A percentile compares a stretch with the other conserved stretches of the same genome.
Conservation (phyloP, 2,888 invertebrate species). For the Tipula vernalis region DNA sequence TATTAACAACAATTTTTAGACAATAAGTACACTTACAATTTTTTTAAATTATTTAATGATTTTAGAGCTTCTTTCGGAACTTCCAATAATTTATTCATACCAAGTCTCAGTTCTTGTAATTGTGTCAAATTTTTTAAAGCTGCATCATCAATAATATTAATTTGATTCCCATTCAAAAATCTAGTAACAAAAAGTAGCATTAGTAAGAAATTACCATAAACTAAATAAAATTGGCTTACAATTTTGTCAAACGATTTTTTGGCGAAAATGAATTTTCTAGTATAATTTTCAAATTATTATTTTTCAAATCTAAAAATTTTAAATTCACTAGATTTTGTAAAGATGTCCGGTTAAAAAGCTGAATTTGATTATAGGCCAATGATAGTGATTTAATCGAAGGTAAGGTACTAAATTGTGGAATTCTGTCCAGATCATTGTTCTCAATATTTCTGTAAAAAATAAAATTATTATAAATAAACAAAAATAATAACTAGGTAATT, state of each 20-base stretch:
- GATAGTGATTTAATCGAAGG: conserved; percentile 42
- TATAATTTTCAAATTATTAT: conserved; percentile 35
- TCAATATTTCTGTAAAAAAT: conserved; percentile 20
- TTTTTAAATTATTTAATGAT: conserved; percentile 52
- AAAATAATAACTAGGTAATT: background rate
- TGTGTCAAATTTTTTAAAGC: conserved; percentile 59
- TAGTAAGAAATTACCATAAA: background rate
- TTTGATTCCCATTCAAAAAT: conserved; percentile 58
- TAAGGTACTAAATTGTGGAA: background rate
- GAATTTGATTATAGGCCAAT: conserved; percentile 49
- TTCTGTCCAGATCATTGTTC: background rate
- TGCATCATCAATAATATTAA: conserved; percentile 54
- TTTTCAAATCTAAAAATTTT: conserved; percentile 34
- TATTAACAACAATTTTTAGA: background rate
- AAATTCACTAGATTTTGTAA: conserved; percentile 19
- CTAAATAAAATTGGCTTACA: conserved; percentile 12
- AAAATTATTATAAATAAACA: background rate
- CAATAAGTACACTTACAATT: conserved; percentile 44
- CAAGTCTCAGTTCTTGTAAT: conserved; percentile 62
- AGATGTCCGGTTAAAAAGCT: conserved; percentile 27
- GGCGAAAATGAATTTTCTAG: conserved; percentile 39
- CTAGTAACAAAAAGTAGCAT: conserved; percentile 29
- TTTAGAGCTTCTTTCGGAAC: conserved; percentile 65
- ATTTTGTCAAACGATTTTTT: conserved; percentile 29
- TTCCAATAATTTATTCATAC: conserved; percentile 57